phyloP scores from a whole-genome alignment of 2,888 invertebrate genomes.

The Drosophila gaucha region DNA sequence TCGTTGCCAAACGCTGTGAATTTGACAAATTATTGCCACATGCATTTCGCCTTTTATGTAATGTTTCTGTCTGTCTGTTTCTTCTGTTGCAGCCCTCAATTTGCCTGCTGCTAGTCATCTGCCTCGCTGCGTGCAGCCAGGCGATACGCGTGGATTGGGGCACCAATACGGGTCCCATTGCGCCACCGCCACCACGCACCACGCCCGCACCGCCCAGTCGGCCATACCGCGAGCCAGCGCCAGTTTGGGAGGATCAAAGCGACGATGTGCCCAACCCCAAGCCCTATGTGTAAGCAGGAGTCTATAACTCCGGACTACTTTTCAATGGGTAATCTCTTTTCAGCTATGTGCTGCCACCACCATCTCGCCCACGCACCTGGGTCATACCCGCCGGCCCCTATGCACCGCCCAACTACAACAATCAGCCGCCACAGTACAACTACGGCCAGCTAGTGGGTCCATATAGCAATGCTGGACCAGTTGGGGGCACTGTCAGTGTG shows the following conservation, averaged over 20 bases:
- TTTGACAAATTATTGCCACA: slow-evolving; percentile 36
- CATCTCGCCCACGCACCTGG: slow-evolving; percentile 83
- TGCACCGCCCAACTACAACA: slow-evolving; percentile 69
- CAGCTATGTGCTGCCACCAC: slow-evolving; percentile 84
- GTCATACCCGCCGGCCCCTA: slow-evolving; percentile 73
- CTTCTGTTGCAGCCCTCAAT: slow-evolving; percentile 58
- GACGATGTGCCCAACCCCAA: slow-evolving; percentile 87
- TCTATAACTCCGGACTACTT: not conserved
- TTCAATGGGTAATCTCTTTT: not conserved
- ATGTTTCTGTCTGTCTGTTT: slow-evolving; percentile 13
- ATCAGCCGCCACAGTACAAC: slow-evolving; percentile 60
- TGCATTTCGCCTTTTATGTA: slow-evolving; percentile 7
- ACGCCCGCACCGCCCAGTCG: slow-evolving; percentile 85
- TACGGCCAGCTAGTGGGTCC: slow-evolving; percentile 66
- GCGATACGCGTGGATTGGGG: slow-evolving; percentile 88
- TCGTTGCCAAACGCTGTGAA: slow-evolving; percentile 18
- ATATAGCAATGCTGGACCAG: slow-evolving; percentile 22
- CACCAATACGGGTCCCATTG: slow-evolving; percentile 87
- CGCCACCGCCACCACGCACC: slow-evolving; percentile 86
- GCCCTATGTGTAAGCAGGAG: slow-evolving; percentile 86
- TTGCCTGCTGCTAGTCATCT: slow-evolving; percentile 82
- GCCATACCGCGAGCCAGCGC: slow-evolving; percentile 87
- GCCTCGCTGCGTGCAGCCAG: slow-evolving; percentile 80
- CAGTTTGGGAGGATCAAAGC: slow-evolving; percentile 87
- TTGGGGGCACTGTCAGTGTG: slow-evolving; percentile 36